Percentiles rank a stretch among this genome's conserved stretches.
Evolutionary conservation across 1,140 invertebrate genomes (phyloP).

Genomic region (Ganaspis sp.): DNA sequence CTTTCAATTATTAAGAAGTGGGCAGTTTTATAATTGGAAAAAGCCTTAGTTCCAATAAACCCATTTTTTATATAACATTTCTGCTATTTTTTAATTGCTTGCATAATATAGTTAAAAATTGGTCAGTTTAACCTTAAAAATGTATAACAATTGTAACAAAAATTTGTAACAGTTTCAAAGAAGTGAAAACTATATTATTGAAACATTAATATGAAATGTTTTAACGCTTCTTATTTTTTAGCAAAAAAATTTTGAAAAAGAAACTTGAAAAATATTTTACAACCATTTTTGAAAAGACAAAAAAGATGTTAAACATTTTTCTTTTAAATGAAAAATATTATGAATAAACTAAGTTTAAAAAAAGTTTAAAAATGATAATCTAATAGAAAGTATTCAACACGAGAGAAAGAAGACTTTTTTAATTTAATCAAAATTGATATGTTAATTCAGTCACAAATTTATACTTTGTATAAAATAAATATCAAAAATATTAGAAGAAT

Average conservation of each 20-base stretch:
- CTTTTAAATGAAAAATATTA: too few relatives aligned
- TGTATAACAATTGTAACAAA: not conserved
- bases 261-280: too few relatives aligned
- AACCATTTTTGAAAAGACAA: too few relatives aligned
- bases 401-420: not conserved
- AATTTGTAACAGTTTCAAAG: not conserved
- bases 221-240: too few relatives aligned
- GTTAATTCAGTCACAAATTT: constrained; percentile 16
- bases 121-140: constrained; percentile 15
- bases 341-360: not conserved
- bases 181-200: not conserved
- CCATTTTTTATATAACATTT: not conserved
- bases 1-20: not conserved
- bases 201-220: not conserved
- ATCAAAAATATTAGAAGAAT: constrained; percentile 19
- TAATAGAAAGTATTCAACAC: not conserved
- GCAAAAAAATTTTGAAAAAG: too few relatives aligned
- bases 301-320: too few relatives aligned
- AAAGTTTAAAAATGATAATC: too few relatives aligned
- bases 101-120: constrained; percentile 13
- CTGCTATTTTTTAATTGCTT: not conserved
- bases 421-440: constrained; percentile 3
- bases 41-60: too few relatives aligned
- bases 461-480: constrained; percentile 5
- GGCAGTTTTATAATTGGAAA: too few relatives aligned